Conservation (phyloP, 2,797 vertebrate genomes). For the Cossypha heuglini region DNA sequence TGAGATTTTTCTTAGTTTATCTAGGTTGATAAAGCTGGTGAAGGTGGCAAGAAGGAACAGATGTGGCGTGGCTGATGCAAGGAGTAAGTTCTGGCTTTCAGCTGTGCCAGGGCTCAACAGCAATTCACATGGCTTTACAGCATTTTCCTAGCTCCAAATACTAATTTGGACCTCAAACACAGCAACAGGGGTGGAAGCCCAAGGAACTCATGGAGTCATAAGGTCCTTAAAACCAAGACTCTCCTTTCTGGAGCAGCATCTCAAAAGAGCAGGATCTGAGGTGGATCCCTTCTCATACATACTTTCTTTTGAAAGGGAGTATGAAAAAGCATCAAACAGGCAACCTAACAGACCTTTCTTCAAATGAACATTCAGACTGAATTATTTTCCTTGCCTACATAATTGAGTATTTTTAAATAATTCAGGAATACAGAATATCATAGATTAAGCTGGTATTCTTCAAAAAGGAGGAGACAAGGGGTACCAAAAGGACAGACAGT, state of each 20-base stretch:
- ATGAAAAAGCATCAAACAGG: neutral
- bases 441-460: neutral
- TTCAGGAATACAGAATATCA: neutral
- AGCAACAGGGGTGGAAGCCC: neutral
- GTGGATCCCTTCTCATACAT: neutral
- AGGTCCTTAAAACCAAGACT: neutral
- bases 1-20: neutral
- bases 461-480: neutral
- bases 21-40: neutral
- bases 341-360: neutral
- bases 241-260: neutral
- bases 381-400: neutral
- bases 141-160: neutral
- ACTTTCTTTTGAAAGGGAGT: neutral
- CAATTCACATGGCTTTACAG: neutral
- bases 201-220: neutral
- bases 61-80: neutral
- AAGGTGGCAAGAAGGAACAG: neutral
- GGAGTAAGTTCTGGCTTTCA: neutral
- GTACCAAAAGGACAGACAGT: neutral
- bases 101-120: neutral
- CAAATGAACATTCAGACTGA: neutral
- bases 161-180: accelerated
- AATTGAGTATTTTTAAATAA: neutral
- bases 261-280: neutral